These are phyloP conservation scores for Archips crataeganus DNA, from an alignment of 2,888 invertebrate genomes.

Conservation along the genomic window DNA sequence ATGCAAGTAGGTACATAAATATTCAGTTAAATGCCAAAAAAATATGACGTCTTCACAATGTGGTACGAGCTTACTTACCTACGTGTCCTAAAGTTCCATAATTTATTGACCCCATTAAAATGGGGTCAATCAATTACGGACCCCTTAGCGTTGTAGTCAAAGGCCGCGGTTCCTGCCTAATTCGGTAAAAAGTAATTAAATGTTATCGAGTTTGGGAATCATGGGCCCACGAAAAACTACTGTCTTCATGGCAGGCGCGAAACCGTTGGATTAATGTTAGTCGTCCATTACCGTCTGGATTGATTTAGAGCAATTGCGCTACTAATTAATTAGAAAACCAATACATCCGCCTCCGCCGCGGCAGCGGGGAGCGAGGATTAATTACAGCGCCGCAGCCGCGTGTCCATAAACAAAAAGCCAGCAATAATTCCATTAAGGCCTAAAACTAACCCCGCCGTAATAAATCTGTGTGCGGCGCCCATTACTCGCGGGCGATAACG, in stretches of 20 bases:
- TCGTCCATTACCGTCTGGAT: constrained; percentile 50
- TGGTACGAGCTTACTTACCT: background rate
- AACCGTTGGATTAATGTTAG: constrained; percentile 45
- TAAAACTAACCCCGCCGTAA: constrained; percentile 61
- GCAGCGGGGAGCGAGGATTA: constrained; percentile 51
- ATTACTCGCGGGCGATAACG: constrained; percentile 57
- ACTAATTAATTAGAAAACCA: constrained; percentile 60
- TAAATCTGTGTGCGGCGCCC: constrained; percentile 65
- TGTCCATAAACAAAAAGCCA: constrained; percentile 65
- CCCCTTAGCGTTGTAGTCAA: constrained; percentile 11
- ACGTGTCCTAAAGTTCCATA: background rate
- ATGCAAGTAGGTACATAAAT: too few species aligned
- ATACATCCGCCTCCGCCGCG: constrained; percentile 40
- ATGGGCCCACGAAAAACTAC: constrained; percentile 9
- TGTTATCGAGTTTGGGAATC: constrained; percentile 23
- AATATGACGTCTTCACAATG: background rate
- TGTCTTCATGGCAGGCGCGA: constrained; percentile 15
- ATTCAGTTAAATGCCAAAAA: background rate
- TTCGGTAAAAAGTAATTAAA: constrained; percentile 21
- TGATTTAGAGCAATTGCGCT: constrained; percentile 53
- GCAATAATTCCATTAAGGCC: constrained; percentile 75
- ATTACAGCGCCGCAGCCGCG: constrained; percentile 46
- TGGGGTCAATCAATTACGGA: constrained; percentile 24
- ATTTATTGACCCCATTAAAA: background rate
- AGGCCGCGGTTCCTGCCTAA: constrained; percentile 12